Conservation (phyloP, 2,797 vertebrate species). For the Peromyscus nudipes region DNA sequence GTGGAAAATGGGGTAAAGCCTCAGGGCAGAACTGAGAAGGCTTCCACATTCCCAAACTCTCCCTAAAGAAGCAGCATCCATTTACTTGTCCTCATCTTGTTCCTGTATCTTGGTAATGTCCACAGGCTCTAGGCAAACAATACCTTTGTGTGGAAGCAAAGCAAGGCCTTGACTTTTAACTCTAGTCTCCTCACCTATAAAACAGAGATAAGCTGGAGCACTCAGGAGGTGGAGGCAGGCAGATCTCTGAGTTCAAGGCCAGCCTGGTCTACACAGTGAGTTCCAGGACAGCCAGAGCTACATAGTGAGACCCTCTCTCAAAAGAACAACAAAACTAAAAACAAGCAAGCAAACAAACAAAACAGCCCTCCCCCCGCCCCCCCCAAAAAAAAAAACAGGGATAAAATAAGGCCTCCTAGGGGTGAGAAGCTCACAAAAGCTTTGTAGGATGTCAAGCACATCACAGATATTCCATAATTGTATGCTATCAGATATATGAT, state of each 20-base stretch:
- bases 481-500: background rate
- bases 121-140: conserved; percentile 26
- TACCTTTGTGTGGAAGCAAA: background rate
- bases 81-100: background rate
- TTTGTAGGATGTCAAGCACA: background rate
- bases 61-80: background rate
- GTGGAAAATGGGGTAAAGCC: background rate
- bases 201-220: background rate
- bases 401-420: background rate
- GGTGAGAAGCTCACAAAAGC: background rate
- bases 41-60: background rate
- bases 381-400: background rate
- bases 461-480: background rate
- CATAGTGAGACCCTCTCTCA: background rate
- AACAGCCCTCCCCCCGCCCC: accelerated
- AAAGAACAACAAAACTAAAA: background rate
- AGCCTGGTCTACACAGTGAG: background rate
- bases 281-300: background rate
- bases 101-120: background rate
- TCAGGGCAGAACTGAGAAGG: background rate
- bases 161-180: background rate
- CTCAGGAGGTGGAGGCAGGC: background rate
- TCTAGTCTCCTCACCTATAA: background rate
- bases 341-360: background rate
- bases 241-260: background rate